Conservation (phyloP, 2,797 vertebrate genomes). For the Urophycis tenuis region DNA sequence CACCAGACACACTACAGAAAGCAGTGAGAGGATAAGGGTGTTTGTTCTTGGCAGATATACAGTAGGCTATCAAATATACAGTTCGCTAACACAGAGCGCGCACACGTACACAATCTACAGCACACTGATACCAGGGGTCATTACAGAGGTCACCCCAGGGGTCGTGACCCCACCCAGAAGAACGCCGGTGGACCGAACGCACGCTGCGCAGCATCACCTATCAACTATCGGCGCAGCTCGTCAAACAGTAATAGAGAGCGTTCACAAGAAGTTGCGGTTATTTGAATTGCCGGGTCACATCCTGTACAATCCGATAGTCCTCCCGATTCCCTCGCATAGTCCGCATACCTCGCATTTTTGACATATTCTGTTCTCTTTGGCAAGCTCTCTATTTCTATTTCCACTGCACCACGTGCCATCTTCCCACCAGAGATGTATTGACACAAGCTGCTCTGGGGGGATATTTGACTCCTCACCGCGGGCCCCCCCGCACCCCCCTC, state of each 20-base stretch:
- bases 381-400: too few relatives aligned
- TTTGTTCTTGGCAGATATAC: neutral
- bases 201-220: neutral
- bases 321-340: neutral
- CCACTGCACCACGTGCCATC: too few relatives aligned
- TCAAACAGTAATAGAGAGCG: neutral
- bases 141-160: neutral
- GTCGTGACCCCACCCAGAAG: neutral
- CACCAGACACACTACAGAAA: too few relatives aligned
- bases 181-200: neutral
- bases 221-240: neutral
- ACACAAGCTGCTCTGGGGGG: too few relatives aligned
- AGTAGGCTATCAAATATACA: neutral
- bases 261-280: neutral
- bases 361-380: neutral
- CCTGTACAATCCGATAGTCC: neutral
- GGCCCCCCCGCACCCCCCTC: too few relatives aligned
- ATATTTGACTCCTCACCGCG: neutral
- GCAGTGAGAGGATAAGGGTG: neutral
- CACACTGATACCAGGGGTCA: neutral
- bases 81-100: neutral
- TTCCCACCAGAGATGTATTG: neutral
- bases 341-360: neutral
- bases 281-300: neutral
- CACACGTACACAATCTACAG: neutral